Evolutionary conservation across 2,113 vertebrate genomes (phyloP), one percentile per base, ranked within the genome.

Genomic region (Plestiodon gilberti): DNA sequence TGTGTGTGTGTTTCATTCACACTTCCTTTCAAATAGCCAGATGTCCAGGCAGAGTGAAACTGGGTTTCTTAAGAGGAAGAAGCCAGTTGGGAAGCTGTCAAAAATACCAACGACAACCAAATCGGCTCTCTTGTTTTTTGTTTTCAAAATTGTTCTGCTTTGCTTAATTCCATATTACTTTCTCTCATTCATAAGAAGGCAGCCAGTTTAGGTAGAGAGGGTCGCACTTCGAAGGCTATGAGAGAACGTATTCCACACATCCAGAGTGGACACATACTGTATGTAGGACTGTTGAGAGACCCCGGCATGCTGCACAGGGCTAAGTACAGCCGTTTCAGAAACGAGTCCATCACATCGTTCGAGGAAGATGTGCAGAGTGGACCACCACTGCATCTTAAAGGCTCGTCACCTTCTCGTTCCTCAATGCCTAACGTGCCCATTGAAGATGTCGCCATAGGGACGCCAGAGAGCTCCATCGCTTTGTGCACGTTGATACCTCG

Each of bases 311-410:
- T 99, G 96, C 98, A 99, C 94, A 96, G 98, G 91, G 96, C 98
- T 87, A 99, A 99, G 94, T 99, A 99, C 96, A 98, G 97, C 90
- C 97, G 98, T 73, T 98, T 99, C 94, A 97, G 97, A 90, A 98
- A 98, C 84, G 98, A 99, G 92, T 98, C 98, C 0, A 84, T 97
- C 90, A 96, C 97, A 43, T 97, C 98, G 57, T 90, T 97, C 88
- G 98, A 99, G 35, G 98, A 99, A 87, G 92, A 93, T 35, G 90
- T 95, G 3, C 95, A 95, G 20, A 96, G 93, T 79, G 92, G 94
- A 0, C 93, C 96, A 70, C 93, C 96, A 70, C 93, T 93, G 5
- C 95, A 89, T 57, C 91, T 89, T 94, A 97, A 97, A 94, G 91
- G 92, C 85, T 95, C 97, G 33, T 95, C 95, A 43, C 95, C 94